These are phyloP conservation scores for Bucco capensis DNA, from an alignment of 2,113 vertebrate genomes.

Conservation along the genomic window DNA sequence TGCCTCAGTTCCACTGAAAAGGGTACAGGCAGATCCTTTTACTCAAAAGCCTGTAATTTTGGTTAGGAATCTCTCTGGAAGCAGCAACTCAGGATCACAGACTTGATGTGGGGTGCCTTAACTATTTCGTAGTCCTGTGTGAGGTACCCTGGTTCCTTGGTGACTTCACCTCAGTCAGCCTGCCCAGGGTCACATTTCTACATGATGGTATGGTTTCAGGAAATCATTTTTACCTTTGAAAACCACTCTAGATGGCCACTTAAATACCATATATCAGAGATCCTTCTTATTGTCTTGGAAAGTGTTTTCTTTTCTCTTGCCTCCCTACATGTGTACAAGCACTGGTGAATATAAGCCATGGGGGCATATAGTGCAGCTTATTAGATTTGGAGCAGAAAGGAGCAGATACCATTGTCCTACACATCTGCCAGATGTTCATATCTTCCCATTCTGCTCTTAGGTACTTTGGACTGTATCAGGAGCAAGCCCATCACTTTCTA, in stretches of 20 bases:
- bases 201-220: neutral
- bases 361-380: neutral
- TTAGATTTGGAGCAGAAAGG: neutral
- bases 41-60: neutral
- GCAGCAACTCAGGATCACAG: neutral
- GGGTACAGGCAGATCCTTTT: neutral
- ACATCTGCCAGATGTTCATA: neutral
- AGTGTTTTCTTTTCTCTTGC: fast-evolving
- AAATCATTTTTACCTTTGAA: neutral
- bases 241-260: neutral
- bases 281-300: neutral
- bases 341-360: fast-evolving
- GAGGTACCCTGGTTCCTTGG: fast-evolving
- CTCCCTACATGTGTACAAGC: neutral
- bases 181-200: neutral
- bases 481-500: neutral
- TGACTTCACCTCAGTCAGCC: neutral
- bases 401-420: neutral
- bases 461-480: neutral
- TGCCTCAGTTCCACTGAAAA: neutral
- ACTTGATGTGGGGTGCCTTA: neutral
- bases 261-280: neutral
- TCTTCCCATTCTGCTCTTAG: neutral
- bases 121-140: neutral
- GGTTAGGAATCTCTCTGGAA: neutral